Percentiles rank a stretch among this genome's conserved stretches.
Evolutionary conservation across 2,888 invertebrate genomes (phyloP).

Genomic region (Tigriopus californicus): DNA sequence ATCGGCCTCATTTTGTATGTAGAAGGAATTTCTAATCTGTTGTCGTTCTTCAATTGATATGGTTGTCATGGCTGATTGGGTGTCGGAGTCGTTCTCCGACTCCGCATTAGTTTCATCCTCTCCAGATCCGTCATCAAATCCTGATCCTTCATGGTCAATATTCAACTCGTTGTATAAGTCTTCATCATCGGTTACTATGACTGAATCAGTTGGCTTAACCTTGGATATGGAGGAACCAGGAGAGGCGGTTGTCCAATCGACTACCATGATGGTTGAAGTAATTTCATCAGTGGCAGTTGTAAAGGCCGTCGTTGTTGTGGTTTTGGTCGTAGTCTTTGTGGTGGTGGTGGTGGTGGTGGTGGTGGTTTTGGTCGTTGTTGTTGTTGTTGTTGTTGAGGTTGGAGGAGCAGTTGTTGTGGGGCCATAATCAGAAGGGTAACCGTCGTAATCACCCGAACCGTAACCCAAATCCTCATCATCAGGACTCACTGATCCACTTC

Average conservation of each 20-base stretch:
- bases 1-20: slow-evolving; percentile 7
- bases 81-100: neutral
- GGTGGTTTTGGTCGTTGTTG: too few species aligned
- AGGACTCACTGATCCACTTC: neutral
- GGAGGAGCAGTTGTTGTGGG: too few species aligned
- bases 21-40: neutral
- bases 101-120: neutral
- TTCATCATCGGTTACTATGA: slow-evolving; percentile 8
- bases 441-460: too few species aligned
- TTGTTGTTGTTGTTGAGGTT: neutral
- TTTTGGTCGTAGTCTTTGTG: neutral
- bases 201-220: neutral
- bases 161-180: neutral
- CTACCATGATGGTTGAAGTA: neutral
- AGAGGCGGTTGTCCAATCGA: neutral
- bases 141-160: neutral
- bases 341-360: neutral
- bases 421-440: too few species aligned
- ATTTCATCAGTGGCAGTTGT: neutral
- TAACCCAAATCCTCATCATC: too few species aligned
- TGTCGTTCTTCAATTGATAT: neutral
- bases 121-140: neutral
- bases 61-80: too few species aligned
- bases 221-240: neutral
- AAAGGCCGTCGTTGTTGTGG: neutral